Evolutionary conservation across 2,797 vertebrate species (phyloP).

Genomic region (Anniella stebbinsi): DNA sequence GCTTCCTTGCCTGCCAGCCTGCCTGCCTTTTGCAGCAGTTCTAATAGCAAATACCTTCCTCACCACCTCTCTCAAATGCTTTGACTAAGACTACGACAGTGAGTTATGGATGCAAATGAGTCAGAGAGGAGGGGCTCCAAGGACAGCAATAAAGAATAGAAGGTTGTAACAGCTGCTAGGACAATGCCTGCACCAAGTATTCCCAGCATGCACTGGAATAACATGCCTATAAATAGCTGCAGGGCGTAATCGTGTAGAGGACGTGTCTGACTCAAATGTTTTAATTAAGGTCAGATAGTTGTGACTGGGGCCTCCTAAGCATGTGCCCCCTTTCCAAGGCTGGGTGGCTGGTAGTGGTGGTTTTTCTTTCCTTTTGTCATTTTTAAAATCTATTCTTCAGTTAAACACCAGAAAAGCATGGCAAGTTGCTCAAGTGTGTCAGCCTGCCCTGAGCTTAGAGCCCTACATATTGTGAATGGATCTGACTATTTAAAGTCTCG

Average conservation of each 20-base stretch:
- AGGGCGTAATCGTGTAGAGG: background rate
- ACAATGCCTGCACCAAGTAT: conserved; percentile 14
- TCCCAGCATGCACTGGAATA: conserved; percentile 18
- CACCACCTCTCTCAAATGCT: background rate
- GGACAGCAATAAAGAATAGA: background rate
- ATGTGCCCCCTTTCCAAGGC: background rate
- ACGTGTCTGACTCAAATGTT: background rate
- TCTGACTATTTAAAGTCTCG: background rate
- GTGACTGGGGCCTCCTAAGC: background rate
- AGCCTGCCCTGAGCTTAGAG: too few species aligned
- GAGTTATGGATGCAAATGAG: background rate
- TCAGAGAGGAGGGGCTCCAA: background rate
- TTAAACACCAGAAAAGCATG: background rate
- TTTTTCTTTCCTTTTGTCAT: background rate
- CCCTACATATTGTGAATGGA: background rate
- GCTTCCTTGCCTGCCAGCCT: background rate
- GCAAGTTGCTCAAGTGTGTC: background rate
- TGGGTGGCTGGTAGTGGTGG: background rate
- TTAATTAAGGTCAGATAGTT: conserved; percentile 23
- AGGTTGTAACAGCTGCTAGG: conserved; percentile 28
- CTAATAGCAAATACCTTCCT: background rate
- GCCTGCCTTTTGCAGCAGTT: background rate
- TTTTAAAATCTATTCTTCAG: background rate
- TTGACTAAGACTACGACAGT: background rate
- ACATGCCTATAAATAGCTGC: conserved; percentile 28